These are phyloP conservation scores for Drosophila kambysellisi DNA, from an alignment of 2,888 invertebrate genomes.

Conservation along the genomic window DNA sequence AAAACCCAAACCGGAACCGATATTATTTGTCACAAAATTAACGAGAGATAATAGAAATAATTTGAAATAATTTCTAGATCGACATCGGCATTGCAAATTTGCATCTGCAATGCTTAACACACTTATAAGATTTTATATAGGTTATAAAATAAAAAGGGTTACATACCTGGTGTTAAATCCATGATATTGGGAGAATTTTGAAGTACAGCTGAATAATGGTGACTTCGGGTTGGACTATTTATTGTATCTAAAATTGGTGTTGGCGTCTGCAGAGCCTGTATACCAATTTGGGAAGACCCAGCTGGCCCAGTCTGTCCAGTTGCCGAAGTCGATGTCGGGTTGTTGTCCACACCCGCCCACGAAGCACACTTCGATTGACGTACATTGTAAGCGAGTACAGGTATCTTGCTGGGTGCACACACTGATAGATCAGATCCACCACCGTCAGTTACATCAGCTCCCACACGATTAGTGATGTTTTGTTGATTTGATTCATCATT, in stretches of 20 bases:
- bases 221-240: slow-evolving; percentile 44
- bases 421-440: slow-evolving; percentile 37
- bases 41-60: background rate
- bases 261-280: slow-evolving; percentile 12
- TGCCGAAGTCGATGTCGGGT: slow-evolving; percentile 13
- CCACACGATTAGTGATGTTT: background rate
- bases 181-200: slow-evolving; percentile 82
- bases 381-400: slow-evolving; percentile 87
- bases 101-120: too few relatives aligned
- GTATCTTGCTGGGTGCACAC: slow-evolving; percentile 87
- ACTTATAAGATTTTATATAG: too few relatives aligned
- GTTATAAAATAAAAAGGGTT: background rate
- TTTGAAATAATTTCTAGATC: too few relatives aligned
- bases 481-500: slow-evolving; percentile 5
- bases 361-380: slow-evolving; percentile 90
- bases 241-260: slow-evolving; percentile 21
- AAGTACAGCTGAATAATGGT: slow-evolving; percentile 73
- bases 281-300: background rate
- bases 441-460: background rate
- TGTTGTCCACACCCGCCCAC: slow-evolving; percentile 87
- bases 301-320: background rate
- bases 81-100: too few relatives aligned
- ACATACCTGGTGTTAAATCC: slow-evolving; percentile 87
- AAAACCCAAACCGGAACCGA: background rate
- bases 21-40: background rate